Evolutionary conservation across 2,888 invertebrate genomes (phyloP).

Genomic region (Megamerina dolium): DNA sequence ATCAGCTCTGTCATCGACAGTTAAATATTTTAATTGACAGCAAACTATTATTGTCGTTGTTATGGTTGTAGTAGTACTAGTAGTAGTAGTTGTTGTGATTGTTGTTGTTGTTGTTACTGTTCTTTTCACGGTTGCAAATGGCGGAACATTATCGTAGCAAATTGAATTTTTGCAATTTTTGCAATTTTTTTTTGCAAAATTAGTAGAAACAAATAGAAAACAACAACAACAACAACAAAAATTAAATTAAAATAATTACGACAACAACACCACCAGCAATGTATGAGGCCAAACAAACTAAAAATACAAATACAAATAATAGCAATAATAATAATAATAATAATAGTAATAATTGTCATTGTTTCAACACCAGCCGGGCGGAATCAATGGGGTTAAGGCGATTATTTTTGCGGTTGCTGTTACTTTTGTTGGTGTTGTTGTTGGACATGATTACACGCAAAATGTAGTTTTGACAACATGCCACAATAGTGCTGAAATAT

Average conservation of each 20-base stretch:
- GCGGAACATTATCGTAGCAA: neutral
- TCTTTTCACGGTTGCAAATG: neutral
- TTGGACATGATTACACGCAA: neutral
- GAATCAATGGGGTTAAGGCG: neutral
- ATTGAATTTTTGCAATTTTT: neutral
- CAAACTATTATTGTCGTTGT: constrained; percentile 16
- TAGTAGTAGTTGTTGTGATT: constrained; percentile 2
- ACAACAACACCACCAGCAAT: too few species aligned
- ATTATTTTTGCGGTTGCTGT: too few species aligned
- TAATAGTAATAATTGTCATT: too few species aligned
- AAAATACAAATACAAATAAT: too few species aligned
- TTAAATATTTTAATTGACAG: constrained; percentile 18
- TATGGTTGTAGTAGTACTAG: constrained; percentile 12
- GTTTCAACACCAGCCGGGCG: too few species aligned
- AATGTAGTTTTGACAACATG: neutral
- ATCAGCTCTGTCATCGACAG: too few species aligned
- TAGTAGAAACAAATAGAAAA: neutral
- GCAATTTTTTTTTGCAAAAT: neutral
- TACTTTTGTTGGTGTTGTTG: neutral
- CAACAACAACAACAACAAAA: too few species aligned
- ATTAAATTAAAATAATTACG: too few species aligned
- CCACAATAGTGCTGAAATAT: too few species aligned
- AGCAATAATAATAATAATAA: too few species aligned
- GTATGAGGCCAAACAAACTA: too few species aligned
- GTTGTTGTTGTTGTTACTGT: constrained; percentile 1